These are phyloP conservation scores for Labroides dimidiatus DNA, from an alignment of 2,797 vertebrate genomes.

Conservation along the genomic window DNA sequence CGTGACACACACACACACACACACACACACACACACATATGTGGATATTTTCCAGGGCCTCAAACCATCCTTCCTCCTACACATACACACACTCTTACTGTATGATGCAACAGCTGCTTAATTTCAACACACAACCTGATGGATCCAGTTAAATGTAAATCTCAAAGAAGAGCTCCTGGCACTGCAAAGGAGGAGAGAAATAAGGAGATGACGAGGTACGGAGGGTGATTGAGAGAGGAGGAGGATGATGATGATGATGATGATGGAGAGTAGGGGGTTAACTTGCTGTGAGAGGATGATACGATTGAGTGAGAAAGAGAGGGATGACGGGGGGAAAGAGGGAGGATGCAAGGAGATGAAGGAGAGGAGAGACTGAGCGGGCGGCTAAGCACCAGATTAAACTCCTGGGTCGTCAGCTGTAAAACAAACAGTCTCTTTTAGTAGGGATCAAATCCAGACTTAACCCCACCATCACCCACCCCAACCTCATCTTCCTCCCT, in stretches of 20 bases:
- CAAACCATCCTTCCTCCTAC: slow-evolving; percentile 36
- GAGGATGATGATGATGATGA: slow-evolving; percentile 14
- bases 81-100: slow-evolving; percentile 19
- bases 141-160: slow-evolving; percentile 61
- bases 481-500: neutral
- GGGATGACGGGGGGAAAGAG: slow-evolving; percentile 43
- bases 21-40: slow-evolving; percentile 12
- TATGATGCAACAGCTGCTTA: slow-evolving; percentile 60
- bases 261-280: slow-evolving; percentile 5
- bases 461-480: slow-evolving; percentile 48
- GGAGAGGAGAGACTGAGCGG: slow-evolving; percentile 63
- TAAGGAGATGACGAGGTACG: slow-evolving; percentile 46
- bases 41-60: slow-evolving; percentile 31
- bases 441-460: slow-evolving; percentile 73
- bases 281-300: slow-evolving; percentile 60
- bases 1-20: slow-evolving; percentile 9
- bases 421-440: slow-evolving; percentile 86
- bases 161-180: slow-evolving; percentile 34
- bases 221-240: slow-evolving; percentile 28
- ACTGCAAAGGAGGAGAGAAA: slow-evolving; percentile 12
- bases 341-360: slow-evolving; percentile 63
- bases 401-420: slow-evolving; percentile 76
- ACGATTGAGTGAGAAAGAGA: slow-evolving; percentile 58
- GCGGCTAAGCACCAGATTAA: slow-evolving; percentile 80
- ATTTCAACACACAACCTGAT: slow-evolving; percentile 65